phyloP scores from a whole-genome alignment of 2,113 vertebrate genomes.

The Pomatorhinus ruficollis region DNA sequence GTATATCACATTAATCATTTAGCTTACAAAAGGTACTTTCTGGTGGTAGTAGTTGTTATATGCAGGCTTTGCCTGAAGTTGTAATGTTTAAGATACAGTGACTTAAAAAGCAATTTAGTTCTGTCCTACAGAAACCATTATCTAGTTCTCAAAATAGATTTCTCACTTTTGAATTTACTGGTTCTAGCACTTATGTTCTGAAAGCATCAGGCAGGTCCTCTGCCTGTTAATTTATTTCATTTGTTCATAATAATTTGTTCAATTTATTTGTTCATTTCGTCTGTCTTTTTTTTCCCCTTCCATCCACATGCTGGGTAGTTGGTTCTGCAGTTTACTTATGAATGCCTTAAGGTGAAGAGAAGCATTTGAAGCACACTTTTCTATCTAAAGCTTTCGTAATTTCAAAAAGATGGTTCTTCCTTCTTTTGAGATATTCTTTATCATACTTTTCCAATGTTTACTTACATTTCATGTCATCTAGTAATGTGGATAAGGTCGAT shows the following conservation, averaged over 20 bases:
- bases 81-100: neutral
- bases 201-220: neutral
- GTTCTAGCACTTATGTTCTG: neutral
- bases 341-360: neutral
- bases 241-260: neutral
- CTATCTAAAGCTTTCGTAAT: neutral
- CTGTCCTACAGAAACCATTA: neutral
- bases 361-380: neutral
- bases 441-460: neutral
- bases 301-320: neutral
- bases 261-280: neutral
- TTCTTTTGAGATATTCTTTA: neutral
- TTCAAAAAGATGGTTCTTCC: fast-evolving
- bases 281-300: neutral
- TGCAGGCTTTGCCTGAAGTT: constrained; percentile 2
- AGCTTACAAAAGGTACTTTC: constrained; percentile 11
- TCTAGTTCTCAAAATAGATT: neutral
- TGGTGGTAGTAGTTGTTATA: neutral
- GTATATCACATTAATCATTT: neutral
- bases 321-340: neutral
- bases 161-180: neutral
- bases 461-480: constrained; percentile 93
- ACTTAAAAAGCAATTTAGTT: neutral
- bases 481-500: constrained; percentile 79
- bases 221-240: neutral